Conservation (phyloP, 2,113 vertebrate genomes). For the Loxodonta africana region DNA sequence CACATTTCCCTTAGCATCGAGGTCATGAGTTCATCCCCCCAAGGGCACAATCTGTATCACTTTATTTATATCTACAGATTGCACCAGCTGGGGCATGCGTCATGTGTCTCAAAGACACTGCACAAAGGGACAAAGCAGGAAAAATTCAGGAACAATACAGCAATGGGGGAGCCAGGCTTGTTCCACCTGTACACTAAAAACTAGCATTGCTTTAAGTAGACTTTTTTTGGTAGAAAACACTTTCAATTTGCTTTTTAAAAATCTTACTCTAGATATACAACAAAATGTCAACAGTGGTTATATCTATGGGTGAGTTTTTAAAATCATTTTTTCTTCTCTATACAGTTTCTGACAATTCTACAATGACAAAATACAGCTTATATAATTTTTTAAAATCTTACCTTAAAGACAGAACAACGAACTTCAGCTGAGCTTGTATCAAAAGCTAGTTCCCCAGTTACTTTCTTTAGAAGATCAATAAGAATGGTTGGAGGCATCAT, state of each 20-base stretch:
- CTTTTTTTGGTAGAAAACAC: background rate
- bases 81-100: fast-evolving
- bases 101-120: background rate
- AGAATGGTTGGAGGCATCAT: conserved; percentile 94
- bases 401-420: conserved; percentile 97
- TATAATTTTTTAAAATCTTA: conserved; percentile 72
- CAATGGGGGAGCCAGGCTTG: too few relatives aligned
- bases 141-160: background rate
- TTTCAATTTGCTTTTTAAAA: background rate
- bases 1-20: background rate
- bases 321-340: background rate
- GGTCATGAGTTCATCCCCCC: background rate
- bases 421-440: conserved; percentile 95
- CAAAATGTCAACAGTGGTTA: background rate
- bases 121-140: background rate
- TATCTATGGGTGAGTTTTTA: background rate
- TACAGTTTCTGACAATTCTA: conserved; percentile 20
- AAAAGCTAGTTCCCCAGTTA: conserved; percentile 90
- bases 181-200: background rate
- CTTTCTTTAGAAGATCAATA: conserved; percentile 93
- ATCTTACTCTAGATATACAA: background rate
- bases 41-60: too few relatives aligned
- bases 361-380: background rate
- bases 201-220: background rate
- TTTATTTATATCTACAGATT: background rate